Evolutionary conservation across 2,888 invertebrate species (phyloP), one percentile per base, ranked within the genome.

Genomic region (Gonocerus acuteangulatus): DNA sequence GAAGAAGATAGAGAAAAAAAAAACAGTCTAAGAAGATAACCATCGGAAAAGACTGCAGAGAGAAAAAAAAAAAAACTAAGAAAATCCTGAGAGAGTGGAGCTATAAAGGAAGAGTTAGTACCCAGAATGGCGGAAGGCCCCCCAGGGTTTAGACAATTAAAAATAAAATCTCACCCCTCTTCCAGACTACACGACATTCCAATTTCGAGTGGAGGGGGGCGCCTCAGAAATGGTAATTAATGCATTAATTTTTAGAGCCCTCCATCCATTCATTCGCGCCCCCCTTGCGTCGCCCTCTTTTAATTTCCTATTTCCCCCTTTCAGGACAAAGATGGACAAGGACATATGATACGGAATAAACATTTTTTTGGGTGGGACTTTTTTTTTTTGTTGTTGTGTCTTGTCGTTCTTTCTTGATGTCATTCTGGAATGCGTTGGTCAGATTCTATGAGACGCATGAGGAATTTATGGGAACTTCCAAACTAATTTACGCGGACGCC

Each of bases 211-310:
- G 51, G 39, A 39, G n/a, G 39, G 13, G n/a, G 39, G n/a, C 39
- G 18, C 59, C 49, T 32, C 44, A 13, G 3, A 66, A 68, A 69
- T 68, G 68, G 68, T 70, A 70, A 70, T 70, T 70, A 70, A 70
- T 69, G 70, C 70, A 69, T 70, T 69, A 68, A 69, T 68, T 68
- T 68, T 68, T 67, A 62, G 65, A 34, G 51, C 21, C 45, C 52
- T 27, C 59, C 64, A 62, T 65, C 62, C 64, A 62, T 65, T 65
- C 64, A 65, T 65, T 62, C 79, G 80, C 81, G 27, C 27, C 9
- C 27, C 27, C 27, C 27, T 9, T 27, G 51, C 19, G 19, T 19
- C 27, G 4, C 44, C 44, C 44, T 42, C 44, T 51, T 51, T 51
- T 51, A 51, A 51, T 51, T 51, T 27, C 19, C 51, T 51, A 51